Evolutionary conservation across 2,888 invertebrate species (phyloP), one percentile per base, ranked within the genome.

Genomic region (Machimus rusticus): DNA sequence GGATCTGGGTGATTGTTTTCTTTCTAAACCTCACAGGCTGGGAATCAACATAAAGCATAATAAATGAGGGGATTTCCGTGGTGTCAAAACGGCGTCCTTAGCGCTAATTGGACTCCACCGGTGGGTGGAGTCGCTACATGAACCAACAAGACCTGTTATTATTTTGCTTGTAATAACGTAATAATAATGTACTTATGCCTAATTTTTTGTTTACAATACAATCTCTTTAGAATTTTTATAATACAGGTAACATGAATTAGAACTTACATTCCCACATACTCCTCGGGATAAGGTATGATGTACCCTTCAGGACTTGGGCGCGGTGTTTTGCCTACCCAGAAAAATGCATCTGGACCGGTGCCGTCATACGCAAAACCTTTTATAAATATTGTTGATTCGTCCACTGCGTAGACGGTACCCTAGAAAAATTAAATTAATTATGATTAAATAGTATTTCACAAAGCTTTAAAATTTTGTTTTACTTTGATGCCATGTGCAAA

Each of bases 281-380:
- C 96, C 91, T 97, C 97, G 43, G 97, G 97, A 92, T 97, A 97
- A 28, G 98, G 97, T 91, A 98, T 96, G 88, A 97, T 95, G 88
- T 95, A 95, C 88, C 98, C 98, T 85, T 96, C 96, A 28, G 97
- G 97, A 89, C 95, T 95, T 2, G 97, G 97, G 89, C 96, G 94
- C 1, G 95, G 94, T 4, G 96, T 95, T 90, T 96, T 96, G 16
- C 98, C 98, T 88, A 97, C 96, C 98, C 97, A 98, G 94, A 98
- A 98, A 93, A 95, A 97, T 0, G 97, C 97, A 91, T 96, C 97
- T 88, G 97, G 97, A 9, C 96, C 97, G 8, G 95, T 96, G 74
- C 98, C 98, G 91, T 98, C 98, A 92, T 98, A 98, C 76, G 95
- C 95, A 93, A 98, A 98, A 74, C 96, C 96, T 90, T 96, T 96